Percentiles rank a stretch among this genome's conserved stretches.
Conservation (phyloP, 2,797 vertebrate genomes). For the Sebastolobus alascanus region DNA sequence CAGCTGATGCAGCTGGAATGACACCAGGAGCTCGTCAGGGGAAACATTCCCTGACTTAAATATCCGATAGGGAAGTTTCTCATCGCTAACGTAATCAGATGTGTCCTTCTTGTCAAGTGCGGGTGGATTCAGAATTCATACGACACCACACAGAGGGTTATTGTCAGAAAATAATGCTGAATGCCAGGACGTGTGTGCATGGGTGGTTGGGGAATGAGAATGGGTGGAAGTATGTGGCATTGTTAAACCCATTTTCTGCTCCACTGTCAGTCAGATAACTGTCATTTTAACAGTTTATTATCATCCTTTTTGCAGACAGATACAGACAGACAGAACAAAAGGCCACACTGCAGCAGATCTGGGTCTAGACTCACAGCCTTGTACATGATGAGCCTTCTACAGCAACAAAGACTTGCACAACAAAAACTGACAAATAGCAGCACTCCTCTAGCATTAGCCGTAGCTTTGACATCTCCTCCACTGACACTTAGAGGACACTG, state of each 20-base stretch:
- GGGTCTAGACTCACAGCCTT: neutral
- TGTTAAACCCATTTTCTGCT: constrained; percentile 11
- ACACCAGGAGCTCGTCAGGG: constrained; percentile 12
- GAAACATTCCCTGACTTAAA: constrained; percentile 14
- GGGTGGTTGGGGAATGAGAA: constrained; percentile 36
- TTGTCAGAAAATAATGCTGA: constrained; percentile 29
- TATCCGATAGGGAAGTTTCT: constrained; percentile 35
- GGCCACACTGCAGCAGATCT: constrained; percentile 9
- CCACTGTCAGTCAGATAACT: constrained; percentile 5
- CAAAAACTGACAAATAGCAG: neutral
- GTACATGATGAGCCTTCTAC: neutral
- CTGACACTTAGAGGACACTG: constrained; percentile 30
- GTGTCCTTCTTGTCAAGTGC: neutral
- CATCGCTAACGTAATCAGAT: constrained; percentile 10
- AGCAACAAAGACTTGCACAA: neutral
- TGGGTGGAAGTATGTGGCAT: constrained; percentile 20
- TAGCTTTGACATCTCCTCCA: neutral
- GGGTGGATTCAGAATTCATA: constrained; percentile 20
- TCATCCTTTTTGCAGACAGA: neutral
- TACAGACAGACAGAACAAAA: constrained; percentile 4
- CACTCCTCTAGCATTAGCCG: neutral
- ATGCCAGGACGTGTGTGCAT: constrained; percentile 23
- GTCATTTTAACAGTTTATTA: neutral
- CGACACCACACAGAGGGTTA: constrained; percentile 15
- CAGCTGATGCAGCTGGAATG: constrained; percentile 42